Evolutionary conservation across 2,888 invertebrate species (phyloP), one percentile per base, ranked within the genome.

Genomic region (Sicus ferrugineus): DNA sequence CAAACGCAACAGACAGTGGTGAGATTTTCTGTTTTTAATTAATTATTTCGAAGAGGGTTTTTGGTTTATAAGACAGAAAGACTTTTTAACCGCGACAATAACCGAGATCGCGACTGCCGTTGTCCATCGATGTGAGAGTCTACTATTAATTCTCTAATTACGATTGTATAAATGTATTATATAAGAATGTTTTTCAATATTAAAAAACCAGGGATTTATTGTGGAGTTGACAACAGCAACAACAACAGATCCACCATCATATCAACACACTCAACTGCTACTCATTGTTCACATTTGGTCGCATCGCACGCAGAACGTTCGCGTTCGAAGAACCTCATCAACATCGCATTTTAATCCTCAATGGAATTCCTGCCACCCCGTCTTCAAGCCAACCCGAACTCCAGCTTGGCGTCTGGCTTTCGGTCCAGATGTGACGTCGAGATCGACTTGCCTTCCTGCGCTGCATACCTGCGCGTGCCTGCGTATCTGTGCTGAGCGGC

Each of bases 321-420:
- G 21, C 23, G 54, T 9, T n/a, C 5, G 3, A n/a, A n/a, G 42
- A 42, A 42, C 28, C 26, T 28, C 58, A 30, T 66, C 46, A 66
- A 30, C 58, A 38, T 23, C 42, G 62, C 26, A n/a, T 61, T 68
- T 71, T 75, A 75, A 75, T 75, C 75, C 75, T 72, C 73, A 75
- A 75, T 74, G 75, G 75, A 75, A 72, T 75, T 75, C 52, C 28
- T 65, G 9, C 11, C 16, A 67, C 19, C 21, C 42, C 46, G 19
- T 16, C n/a, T 50, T n/a, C 50, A 7, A 28, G 16, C n/a, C 19
- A 19, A 3, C 6, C 31, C 9, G 34, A n/a, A 5, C 34, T 56
- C 56, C 2, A 56, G 16, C 11, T 56, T 56, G 56, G 3, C 30
- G 28, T 28, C n/a, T 56, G 16, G 30, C 4, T n/a, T 30, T 34